Conservation (phyloP, 2,113 vertebrate species). For the Hydrolagus affinis region DNA sequence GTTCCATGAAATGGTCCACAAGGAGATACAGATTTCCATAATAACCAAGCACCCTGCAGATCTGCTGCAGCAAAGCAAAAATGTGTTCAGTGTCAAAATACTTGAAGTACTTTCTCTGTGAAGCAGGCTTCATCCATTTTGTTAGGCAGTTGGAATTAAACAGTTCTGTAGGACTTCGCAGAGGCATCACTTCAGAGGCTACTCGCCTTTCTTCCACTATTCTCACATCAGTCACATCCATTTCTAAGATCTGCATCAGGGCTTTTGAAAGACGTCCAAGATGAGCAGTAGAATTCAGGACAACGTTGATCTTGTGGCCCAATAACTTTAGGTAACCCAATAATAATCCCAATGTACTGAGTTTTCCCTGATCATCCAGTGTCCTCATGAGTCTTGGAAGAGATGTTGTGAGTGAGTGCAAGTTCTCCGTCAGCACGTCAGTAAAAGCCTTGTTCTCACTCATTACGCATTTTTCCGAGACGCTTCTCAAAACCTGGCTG, state of each 20-base stretch:
- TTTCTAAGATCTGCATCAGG: conserved; percentile 78
- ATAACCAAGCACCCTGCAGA: conserved; percentile 77
- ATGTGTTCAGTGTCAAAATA: conserved; percentile 76
- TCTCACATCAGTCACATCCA: conserved; percentile 73
- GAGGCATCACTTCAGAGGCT: conserved; percentile 20
- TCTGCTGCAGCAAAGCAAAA: conserved; percentile 63
- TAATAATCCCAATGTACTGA: conserved; percentile 69
- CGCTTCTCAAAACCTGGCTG: conserved; percentile 46
- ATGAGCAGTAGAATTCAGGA: conserved; percentile 71
- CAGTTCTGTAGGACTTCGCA: neutral
- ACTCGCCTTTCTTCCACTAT: conserved; percentile 68
- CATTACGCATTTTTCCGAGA: conserved; percentile 52
- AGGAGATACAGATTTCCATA: conserved; percentile 80
- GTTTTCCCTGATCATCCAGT: conserved; percentile 73
- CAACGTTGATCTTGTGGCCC: conserved; percentile 62
- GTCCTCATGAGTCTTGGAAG: conserved; percentile 83
- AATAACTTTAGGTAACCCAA: conserved; percentile 82
- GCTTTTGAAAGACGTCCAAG: conserved; percentile 81
- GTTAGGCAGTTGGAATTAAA: neutral
- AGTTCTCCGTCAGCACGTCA: conserved; percentile 76
- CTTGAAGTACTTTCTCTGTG: conserved; percentile 68
- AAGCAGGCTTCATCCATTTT: conserved; percentile 35
- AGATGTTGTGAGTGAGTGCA: conserved; percentile 72
- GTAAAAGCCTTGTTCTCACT: conserved; percentile 56
- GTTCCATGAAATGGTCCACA: conserved; percentile 76